These are phyloP conservation scores for Xestoiulus laeticollis DNA, from an alignment of 2,888 invertebrate genomes.

Conservation along the genomic window DNA sequence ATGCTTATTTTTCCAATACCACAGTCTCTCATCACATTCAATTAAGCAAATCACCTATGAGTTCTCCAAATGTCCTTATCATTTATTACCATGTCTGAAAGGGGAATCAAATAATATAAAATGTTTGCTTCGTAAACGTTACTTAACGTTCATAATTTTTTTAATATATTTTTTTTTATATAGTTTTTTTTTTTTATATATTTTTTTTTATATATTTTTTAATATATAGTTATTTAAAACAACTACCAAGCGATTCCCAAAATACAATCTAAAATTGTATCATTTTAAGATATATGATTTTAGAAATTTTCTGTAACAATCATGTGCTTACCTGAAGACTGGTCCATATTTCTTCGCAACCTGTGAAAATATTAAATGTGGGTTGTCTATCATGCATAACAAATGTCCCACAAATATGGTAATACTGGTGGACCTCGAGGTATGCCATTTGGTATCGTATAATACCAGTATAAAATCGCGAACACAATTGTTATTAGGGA, in stretches of 20 bases:
- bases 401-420: conserved; percentile 27
- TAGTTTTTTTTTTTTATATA: too few species aligned
- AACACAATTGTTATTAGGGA: neutral
- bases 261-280: neutral
- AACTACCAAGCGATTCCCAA: neutral
- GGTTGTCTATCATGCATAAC: neutral
- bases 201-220: neutral
- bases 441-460: neutral
- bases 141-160: too few species aligned
- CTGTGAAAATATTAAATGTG: neutral
- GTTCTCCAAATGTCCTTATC: conserved; percentile 18
- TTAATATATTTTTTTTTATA: neutral
- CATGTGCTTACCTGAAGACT: neutral
- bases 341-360: neutral
- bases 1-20: conserved; percentile 43
- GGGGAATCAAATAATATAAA: too few species aligned
- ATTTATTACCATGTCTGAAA: neutral
- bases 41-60: conserved; percentile 45
- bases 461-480: neutral
- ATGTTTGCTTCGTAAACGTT: too few species aligned
- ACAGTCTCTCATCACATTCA: conserved; percentile 40
- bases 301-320: too few species aligned
- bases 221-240: conserved; percentile 42
- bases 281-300: too few species aligned
- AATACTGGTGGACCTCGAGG: conserved; percentile 25